A percentile compares a stretch with the other conserved stretches of the same genome.
phyloP scores from a whole-genome alignment of 2,888 invertebrate genomes.

The Eristalinus sepulchralis region DNA sequence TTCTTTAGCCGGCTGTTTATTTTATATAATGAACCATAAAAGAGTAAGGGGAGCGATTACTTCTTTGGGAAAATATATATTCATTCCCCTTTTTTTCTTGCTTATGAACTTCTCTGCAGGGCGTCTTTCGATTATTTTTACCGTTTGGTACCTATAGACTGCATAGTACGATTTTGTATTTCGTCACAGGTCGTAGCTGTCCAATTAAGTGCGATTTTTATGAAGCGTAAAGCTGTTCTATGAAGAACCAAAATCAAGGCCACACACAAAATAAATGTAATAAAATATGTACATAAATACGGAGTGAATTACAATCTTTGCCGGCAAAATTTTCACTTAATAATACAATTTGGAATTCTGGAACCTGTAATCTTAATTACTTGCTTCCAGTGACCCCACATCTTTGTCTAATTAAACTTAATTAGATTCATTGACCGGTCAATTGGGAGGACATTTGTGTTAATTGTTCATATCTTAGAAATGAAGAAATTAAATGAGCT shows the following conservation, averaged over 20 bases:
- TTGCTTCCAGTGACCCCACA: constrained; percentile 52
- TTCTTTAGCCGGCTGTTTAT: constrained; percentile 33
- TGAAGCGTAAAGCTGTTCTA: constrained; percentile 61
- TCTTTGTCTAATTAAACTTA: constrained; percentile 68
- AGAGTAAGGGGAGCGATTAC: constrained; percentile 47
- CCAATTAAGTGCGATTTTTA: constrained; percentile 67
- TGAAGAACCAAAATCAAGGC: constrained; percentile 30
- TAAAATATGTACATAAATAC: not conserved
- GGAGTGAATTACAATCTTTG: not conserved
- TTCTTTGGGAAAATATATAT: constrained; percentile 61
- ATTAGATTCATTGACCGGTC: constrained; percentile 68
- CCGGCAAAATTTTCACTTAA: not conserved
- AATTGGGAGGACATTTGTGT: constrained; percentile 66
- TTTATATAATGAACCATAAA: constrained; percentile 4
- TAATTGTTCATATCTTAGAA: constrained; percentile 59
- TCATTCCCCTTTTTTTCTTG: constrained; percentile 36
- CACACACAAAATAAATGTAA: constrained; percentile 43
- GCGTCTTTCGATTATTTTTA: constrained; percentile 46
- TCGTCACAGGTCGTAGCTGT: constrained; percentile 56
- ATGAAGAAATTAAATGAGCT: too few relatives aligned
- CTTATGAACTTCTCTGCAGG: constrained; percentile 59
- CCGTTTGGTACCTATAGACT: constrained; percentile 24
- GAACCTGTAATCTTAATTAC: not conserved
- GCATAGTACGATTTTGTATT: not conserved
- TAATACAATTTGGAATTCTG: not conserved